Conservation (phyloP, 2,113 vertebrate genomes). For the Miniopterus natalensis region DNA sequence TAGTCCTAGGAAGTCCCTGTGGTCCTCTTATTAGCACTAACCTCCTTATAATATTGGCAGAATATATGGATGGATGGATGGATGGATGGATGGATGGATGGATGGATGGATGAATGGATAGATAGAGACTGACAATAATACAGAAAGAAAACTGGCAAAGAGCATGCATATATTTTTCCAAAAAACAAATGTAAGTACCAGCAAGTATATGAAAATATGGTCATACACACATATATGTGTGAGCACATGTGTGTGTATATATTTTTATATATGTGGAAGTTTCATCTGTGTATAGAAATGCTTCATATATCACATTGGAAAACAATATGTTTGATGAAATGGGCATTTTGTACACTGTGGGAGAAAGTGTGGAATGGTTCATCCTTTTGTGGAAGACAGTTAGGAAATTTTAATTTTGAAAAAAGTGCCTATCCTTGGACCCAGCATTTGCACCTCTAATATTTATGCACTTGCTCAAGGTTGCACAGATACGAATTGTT, state of each 20-base stretch:
- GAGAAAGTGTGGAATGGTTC: neutral
- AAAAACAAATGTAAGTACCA: neutral
- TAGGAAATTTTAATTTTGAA: neutral
- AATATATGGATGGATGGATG: neutral
- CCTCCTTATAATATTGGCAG: neutral
- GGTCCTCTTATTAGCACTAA: neutral
- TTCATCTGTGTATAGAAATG: neutral
- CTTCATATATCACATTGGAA: neutral
- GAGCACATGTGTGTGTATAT: accelerated
- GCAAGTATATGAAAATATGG: neutral
- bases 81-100: neutral
- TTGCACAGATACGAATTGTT: neutral
- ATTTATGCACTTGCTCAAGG: neutral
- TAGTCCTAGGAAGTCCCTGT: neutral
- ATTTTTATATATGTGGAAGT: neutral
- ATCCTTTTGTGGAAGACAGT: neutral
- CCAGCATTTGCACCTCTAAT: neutral
- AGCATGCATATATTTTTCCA: neutral
- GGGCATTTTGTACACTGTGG: neutral
- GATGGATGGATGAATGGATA: neutral
- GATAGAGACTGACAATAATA: neutral
- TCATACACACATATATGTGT: neutral
- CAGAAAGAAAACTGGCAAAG: neutral
- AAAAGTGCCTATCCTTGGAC: neutral
- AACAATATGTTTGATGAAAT: neutral